phyloP scores from a whole-genome alignment of 2,797 vertebrate genomes.

The Octomys mimax region DNA sequence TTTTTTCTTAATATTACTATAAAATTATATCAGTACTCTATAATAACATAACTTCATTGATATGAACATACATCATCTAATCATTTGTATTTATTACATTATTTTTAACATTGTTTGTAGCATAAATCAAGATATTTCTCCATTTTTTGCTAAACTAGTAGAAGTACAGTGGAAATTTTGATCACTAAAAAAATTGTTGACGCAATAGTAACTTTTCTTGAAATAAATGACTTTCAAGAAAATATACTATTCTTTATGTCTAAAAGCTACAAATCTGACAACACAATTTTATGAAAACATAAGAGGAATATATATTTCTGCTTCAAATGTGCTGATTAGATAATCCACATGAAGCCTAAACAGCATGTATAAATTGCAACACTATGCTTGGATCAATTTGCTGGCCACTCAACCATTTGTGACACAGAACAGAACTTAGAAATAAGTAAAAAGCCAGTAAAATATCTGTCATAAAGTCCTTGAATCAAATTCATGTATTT shows the following conservation, averaged over 20 bases:
- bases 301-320: neutral
- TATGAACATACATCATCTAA: neutral
- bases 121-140: constrained; percentile 15
- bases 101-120: neutral
- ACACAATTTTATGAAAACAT: constrained; percentile 48
- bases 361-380: neutral
- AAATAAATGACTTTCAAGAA: constrained; percentile 59
- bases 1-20: constrained; percentile 22
- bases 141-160: constrained; percentile 44
- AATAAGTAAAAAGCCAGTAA: constrained; percentile 44
- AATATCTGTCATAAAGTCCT: constrained; percentile 6
- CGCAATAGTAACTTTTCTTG: constrained; percentile 49
- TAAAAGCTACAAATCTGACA: constrained; percentile 57
- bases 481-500: constrained; percentile 24
- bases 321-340: neutral
- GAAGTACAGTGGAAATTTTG: constrained; percentile 33
- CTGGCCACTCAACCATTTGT: neutral
- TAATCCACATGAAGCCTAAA: neutral
- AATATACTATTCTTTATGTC: constrained; percentile 28
- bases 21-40: neutral
- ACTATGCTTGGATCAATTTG: constrained; percentile 28
- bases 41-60: constrained; percentile 24
- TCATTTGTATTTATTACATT: constrained; percentile 26
- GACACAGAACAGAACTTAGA: constrained; percentile 18
- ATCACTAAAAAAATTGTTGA: neutral